Base-by-base conservation (phyloP, 1,140 invertebrate species). In the Drosophila rufa region DNA sequence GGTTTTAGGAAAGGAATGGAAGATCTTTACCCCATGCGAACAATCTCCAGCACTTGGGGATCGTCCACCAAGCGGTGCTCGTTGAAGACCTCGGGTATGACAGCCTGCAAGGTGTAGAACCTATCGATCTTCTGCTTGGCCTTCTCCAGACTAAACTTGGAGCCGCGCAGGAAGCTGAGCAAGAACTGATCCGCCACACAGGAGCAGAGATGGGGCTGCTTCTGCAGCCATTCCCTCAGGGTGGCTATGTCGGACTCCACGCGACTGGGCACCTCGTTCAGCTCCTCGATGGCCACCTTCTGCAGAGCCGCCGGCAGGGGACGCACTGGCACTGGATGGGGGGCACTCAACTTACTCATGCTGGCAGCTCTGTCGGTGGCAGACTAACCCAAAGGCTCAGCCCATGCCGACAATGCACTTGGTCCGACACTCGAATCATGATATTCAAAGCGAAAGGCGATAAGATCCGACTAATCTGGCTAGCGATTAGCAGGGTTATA, bases 111-210 rank as follows among this genome's bases (percentile, higher is more conserved):
- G 3, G 95, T 95, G 76, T 95, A 95, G 90, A 94, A 95, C 86
- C 94, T 93, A 82, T 96, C 95, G 4, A 96, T 77, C 79, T 95
- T 96, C 73, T 94, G 92, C 87, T 96, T 96, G 25, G 95, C 94
- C 57, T 93, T 93, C 83, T 96, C 95, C 74, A 96, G 85, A 75
- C 95, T 96, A 84, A 95, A 96, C 91, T 96, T 96, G 61, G 94
- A 95, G 27, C 95, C 95, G 3, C 95, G 93, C 43, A 96, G 86
- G 84, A 96, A 95, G 43, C 93, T 93, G 25, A 95, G 75, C 8
- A 96, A 74, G 91, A 94, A 95, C 90, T 95, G 94, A 79, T 95
- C 94, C 77, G 95, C 95, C 6, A 75, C 79, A 40, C 92, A 85
- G 46, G 83, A 79, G 42, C 92, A 94, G 19, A 96, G 90, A 91